These are phyloP conservation scores for Semicossyphus pulcher DNA, from an alignment of 2,113 vertebrate species.

Conservation along the genomic window DNA sequence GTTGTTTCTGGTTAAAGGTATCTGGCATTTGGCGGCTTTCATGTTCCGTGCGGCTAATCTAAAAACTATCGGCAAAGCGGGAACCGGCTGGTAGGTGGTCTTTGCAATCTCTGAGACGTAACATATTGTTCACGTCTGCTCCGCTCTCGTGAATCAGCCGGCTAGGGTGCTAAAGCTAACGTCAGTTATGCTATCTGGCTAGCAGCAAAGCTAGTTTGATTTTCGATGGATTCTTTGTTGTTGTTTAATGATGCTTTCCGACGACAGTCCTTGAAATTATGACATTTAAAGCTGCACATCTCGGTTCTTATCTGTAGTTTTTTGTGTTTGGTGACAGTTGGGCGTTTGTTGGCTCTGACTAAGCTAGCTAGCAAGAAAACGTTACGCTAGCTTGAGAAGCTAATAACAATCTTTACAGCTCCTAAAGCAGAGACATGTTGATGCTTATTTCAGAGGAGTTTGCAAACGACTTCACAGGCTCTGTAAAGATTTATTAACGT, in stretches of 20 bases:
- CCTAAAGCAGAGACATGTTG: neutral
- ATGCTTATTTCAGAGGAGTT: neutral
- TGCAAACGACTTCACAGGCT: neutral
- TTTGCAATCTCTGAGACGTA: constrained; percentile 54
- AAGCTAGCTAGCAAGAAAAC: constrained; percentile 16
- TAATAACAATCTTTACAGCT: constrained; percentile 30
- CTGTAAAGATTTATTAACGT: neutral
- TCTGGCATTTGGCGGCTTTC: constrained; percentile 77
- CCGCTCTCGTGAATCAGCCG: constrained; percentile 54
- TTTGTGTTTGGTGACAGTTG: neutral
- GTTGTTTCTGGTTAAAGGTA: constrained; percentile 79
- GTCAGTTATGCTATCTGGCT: constrained; percentile 54
- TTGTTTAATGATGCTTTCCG: neutral
- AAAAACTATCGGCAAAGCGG: constrained; percentile 85
- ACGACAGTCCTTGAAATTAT: neutral
- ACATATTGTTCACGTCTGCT: constrained; percentile 61
- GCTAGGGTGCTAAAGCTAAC: constrained; percentile 41
- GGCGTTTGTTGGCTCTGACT: neutral
- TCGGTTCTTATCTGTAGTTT: neutral
- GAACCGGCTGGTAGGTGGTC: constrained; percentile 85
- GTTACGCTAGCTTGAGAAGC: constrained; percentile 39
- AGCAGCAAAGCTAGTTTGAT: constrained; percentile 27
- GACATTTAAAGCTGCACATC: fast-evolving
- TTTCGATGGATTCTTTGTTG: neutral
- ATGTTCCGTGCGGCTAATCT: constrained; percentile 85